These are phyloP conservation scores for Mesocentrotus franciscanus DNA, from an alignment of 53 echinoderm and acorn worm genomes.

Conservation along the genomic window DNA sequence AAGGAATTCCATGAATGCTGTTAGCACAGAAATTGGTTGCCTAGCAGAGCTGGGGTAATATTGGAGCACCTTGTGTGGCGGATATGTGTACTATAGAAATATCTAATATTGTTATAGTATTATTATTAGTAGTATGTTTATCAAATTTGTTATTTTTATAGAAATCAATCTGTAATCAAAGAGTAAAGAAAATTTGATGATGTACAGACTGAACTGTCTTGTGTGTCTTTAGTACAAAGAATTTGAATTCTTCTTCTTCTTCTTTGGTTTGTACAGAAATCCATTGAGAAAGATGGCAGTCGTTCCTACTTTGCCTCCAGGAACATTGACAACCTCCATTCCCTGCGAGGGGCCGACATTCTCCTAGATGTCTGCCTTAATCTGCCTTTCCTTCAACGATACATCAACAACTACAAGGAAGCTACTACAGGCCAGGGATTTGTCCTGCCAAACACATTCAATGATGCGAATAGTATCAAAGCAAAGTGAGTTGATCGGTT, in stretches of 20 bases:
- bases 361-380: slow-evolving; percentile 95
- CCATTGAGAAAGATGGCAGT: slow-evolving; percentile 64
- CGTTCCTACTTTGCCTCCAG: slow-evolving; percentile 86
- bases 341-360: slow-evolving; percentile 87
- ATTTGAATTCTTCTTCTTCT: not conserved
- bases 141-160: no score
- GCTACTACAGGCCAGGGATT: slow-evolving; percentile 88
- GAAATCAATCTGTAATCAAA: no score
- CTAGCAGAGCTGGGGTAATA: no score
- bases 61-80: no score
- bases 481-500: slow-evolving; percentile 75
- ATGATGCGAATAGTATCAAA: slow-evolving; percentile 85
- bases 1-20: no score
- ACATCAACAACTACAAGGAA: slow-evolving; percentile 94
- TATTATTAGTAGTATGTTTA: no score
- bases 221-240: no score
- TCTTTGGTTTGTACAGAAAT: slow-evolving; percentile 31
- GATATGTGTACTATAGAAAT: no score
- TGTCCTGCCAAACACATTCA: slow-evolving; percentile 79
- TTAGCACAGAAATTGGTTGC: no score
- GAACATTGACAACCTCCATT: slow-evolving; percentile 95
- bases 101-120: no score
- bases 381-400: slow-evolving; percentile 91
- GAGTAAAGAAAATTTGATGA: no score
- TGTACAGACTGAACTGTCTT: no score